phyloP scores from a whole-genome alignment of 2,888 invertebrate species.

The Plusia festucae region DNA sequence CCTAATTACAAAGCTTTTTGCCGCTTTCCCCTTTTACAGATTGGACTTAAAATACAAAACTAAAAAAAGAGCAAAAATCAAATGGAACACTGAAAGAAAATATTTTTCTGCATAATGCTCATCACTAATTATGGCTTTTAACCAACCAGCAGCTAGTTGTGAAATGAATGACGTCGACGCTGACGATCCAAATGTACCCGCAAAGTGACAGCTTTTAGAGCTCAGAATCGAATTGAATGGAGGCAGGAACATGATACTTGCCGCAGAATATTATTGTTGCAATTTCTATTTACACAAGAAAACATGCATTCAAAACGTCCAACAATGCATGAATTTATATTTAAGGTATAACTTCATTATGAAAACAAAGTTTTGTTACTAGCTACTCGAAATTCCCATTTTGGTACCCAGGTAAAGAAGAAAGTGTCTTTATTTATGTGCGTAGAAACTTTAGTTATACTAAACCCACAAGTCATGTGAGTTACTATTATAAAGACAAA shows the following conservation, averaged over 20 bases:
- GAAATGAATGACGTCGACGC: conserved; percentile 39
- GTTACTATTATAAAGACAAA: background rate
- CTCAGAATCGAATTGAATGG: conserved; percentile 15
- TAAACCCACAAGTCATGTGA: conserved; percentile 1
- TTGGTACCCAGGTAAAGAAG: background rate
- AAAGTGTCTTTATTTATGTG: conserved; percentile 1
- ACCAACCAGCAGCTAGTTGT: conserved; percentile 31
- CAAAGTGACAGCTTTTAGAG: conserved; percentile 35
- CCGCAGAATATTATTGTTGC: background rate
- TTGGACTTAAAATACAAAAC: conserved; percentile 64
- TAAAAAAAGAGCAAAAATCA: conserved; percentile 53
- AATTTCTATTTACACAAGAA: conserved; percentile 1
- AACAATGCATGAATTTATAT: conserved; percentile 3
- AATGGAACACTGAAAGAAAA: conserved; percentile 51
- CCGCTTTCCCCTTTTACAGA: conserved; percentile 62
- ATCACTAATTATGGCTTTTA: conserved; percentile 50
- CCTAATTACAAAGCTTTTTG: conserved; percentile 71
- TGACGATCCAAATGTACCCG: conserved; percentile 44
- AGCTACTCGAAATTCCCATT: conserved; percentile 2
- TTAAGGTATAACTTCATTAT: background rate
- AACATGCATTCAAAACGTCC: conserved; percentile 2
- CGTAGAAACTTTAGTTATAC: background rate
- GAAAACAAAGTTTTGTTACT: background rate
- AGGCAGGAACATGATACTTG: conserved; percentile 1
- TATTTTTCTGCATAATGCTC: conserved; percentile 46